A percentile compares a stretch with the other conserved stretches of the same genome.
phyloP scores from a whole-genome alignment of 2,888 invertebrate species.

The Coecobrya sp. region DNA sequence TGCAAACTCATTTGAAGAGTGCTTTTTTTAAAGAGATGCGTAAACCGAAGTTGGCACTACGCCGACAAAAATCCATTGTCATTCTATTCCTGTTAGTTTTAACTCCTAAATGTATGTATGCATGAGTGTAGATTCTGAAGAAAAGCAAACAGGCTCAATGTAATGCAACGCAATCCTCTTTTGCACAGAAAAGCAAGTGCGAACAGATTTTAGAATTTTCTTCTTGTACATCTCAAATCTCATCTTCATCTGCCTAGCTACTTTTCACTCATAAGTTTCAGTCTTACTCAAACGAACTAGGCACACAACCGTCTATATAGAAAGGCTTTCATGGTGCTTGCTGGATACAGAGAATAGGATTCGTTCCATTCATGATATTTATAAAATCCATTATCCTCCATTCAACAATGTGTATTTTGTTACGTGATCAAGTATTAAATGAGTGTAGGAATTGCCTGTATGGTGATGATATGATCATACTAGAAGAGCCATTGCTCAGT shows the following conservation, averaged over 20 bases:
- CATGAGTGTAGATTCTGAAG: no score
- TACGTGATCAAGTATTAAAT: conserved; percentile 23
- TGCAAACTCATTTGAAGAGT: no score
- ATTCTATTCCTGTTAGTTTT: no score
- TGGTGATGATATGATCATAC: no score
- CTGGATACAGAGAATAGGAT: not conserved
- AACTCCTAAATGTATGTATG: no score
- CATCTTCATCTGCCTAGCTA: conserved; percentile 7
- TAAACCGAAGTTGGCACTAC: no score
- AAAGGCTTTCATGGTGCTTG: no score
- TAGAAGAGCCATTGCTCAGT: no score
- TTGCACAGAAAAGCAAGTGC: not conserved
- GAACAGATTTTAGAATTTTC: conserved; percentile 56
- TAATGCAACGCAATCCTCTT: conserved; percentile 50
- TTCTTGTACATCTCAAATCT: not conserved
- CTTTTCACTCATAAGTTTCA: conserved; percentile 15
- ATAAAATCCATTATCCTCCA: not conserved
- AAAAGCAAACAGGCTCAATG: not conserved
- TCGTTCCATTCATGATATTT: not conserved
- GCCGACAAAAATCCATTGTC: no score
- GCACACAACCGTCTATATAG: not conserved
- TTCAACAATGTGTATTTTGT: not conserved
- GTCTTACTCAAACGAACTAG: not conserved
- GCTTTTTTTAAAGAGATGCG: no score
- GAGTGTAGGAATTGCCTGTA: not conserved